phyloP scores from a whole-genome alignment of 2,113 vertebrate species.

The Spea bombifrons region DNA sequence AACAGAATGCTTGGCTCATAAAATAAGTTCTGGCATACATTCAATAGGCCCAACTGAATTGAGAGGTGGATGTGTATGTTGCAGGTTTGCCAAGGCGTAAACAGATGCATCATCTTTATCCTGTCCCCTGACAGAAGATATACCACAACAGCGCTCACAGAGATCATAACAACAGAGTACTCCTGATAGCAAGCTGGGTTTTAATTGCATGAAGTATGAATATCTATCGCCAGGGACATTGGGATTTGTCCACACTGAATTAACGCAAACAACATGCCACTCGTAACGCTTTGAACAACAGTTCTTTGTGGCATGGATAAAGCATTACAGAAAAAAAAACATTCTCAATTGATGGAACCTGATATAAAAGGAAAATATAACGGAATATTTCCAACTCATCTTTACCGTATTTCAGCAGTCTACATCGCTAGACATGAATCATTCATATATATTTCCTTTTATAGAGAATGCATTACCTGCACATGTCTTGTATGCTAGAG shows the following conservation, averaged over 20 bases:
- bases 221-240: constrained; percentile 18
- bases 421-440: neutral
- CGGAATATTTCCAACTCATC: neutral
- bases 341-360: neutral
- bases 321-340: neutral
- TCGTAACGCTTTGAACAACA: constrained; percentile 26
- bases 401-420: neutral
- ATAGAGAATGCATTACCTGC: neutral
- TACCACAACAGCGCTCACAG: constrained; percentile 15
- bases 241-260: constrained; percentile 26
- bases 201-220: constrained; percentile 41
- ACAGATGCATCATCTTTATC: constrained; percentile 39
- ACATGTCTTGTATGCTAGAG: neutral
- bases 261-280: constrained; percentile 14
- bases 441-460: neutral
- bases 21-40: constrained; percentile 4
- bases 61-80: constrained; percentile 30
- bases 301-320: constrained; percentile 12
- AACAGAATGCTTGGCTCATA: constrained; percentile 21
- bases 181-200: constrained; percentile 19
- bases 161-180: constrained; percentile 21
- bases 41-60: constrained; percentile 28
- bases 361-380: neutral
- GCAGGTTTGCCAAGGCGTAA: constrained; percentile 25
- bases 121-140: constrained; percentile 21